Base-by-base conservation (phyloP, 1,140 invertebrate genomes). In the Galleria mellonella region DNA sequence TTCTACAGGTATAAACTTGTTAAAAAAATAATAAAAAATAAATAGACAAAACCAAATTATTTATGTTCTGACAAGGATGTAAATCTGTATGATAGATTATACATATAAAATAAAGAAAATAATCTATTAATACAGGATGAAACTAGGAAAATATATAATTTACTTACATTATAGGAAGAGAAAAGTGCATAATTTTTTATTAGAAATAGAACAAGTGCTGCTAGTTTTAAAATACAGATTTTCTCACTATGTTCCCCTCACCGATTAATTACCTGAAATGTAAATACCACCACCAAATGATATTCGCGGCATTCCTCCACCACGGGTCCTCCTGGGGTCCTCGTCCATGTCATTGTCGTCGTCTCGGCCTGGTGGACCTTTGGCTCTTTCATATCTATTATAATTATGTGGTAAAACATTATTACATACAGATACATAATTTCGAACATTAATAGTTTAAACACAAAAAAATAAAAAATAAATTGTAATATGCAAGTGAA, bases 321-420 rank as follows among this genome's bases (percentile, higher is more conserved):
- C 65, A 2, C 77, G 60, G 1, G 67, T 51, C 5, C 77, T 41
- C 15, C 77, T 63, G 0, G 72, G 72, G 36, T 84, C 81, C 9
- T 84, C 81, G 36, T 84, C 81, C 39, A 83, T 48, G 36, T 83
- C 81, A 43, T 72, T 72, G 33, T 84, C 75, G 43, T 84, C 81
- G 44, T 84, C 81, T 12, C 78, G 43, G 1, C 81, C 74, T 4
- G 81, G 81, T 1, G 81, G 81, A 0, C 81, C 81, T 52, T 77
- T 82, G 0, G 77, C 76, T 42, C 72, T 47, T 52, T 82, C 77
- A 71, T 78, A 82, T 42, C 73, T 81, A 40, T 32, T 23, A 47
- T 31, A 35, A 37, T 29, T 12, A 38, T 33, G 10, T 12, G 32
- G 32, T 8, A 35, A 23, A 3, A 23, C 17, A 23, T 23, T 23